Conservation (phyloP, 1,140 invertebrate species). For the Lordiphosa stackelbergi region DNA sequence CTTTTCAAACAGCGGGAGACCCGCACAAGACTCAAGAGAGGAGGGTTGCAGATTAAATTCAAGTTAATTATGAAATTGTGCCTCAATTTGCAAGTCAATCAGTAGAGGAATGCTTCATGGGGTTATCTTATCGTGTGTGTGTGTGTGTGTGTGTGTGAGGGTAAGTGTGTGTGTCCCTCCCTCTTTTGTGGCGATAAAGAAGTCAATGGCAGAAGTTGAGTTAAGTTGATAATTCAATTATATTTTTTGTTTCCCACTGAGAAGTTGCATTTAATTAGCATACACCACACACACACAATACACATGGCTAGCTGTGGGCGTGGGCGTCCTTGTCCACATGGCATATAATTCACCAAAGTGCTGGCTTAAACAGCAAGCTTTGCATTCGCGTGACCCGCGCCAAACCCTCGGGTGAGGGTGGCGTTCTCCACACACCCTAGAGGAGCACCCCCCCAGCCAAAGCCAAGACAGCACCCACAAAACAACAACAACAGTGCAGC, state of each 20-base stretch:
- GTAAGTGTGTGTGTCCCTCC: conserved; percentile 8
- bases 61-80: conserved; percentile 58
- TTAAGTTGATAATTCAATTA: conserved; percentile 54
- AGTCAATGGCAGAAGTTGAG: conserved; percentile 35
- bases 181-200: conserved; percentile 42
- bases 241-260: conserved; percentile 33
- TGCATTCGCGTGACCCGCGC: conserved; percentile 63
- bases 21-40: conserved; percentile 26
- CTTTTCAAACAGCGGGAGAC: conserved; percentile 35
- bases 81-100: conserved; percentile 51
- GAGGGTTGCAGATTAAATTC: conserved; percentile 44
- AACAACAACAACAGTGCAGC: conserved; percentile 22
- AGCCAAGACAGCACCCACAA: too few species aligned
- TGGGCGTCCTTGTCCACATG: conserved; percentile 3
- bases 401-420: conserved; percentile 24
- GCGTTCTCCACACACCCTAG: not conserved
- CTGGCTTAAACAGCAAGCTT: conserved; percentile 36
- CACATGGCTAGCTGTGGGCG: not conserved
- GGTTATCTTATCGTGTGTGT: conserved; percentile 51
- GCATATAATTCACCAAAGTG: conserved; percentile 11
- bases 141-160: conserved; percentile 16
- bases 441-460: conserved; percentile 3
- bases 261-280: conserved; percentile 72
- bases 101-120: conserved; percentile 7
- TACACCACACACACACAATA: conserved; percentile 15